Evolutionary conservation across 2,113 vertebrate genomes (phyloP).

Genomic region (Neodontobutis hainanensis): DNA sequence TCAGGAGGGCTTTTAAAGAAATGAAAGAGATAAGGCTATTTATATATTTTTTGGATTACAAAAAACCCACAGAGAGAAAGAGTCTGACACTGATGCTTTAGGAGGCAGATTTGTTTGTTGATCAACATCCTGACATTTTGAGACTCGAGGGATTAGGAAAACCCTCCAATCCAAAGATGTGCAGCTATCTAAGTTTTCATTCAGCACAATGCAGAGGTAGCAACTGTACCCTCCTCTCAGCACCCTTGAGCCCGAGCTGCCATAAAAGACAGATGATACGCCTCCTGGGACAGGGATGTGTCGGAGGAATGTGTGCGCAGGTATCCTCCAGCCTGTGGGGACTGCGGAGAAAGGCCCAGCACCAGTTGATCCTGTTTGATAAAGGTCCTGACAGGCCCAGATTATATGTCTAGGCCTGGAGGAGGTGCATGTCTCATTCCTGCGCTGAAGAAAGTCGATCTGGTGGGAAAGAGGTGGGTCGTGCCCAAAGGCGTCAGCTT

Average conservation of each 20-base stretch:
- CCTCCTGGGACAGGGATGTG: conserved; percentile 68
- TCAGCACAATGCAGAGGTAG: conserved; percentile 57
- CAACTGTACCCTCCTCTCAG: conserved; percentile 38
- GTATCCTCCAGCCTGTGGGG: conserved; percentile 67
- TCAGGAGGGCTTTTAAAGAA: background rate
- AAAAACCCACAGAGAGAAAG: background rate
- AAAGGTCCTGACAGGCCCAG: conserved; percentile 73
- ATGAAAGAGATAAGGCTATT: background rate
- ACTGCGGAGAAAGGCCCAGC: conserved; percentile 61
- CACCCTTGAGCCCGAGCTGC: conserved; percentile 35
- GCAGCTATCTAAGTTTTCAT: conserved; percentile 53
- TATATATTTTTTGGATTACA: background rate
- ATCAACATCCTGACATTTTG: conserved; percentile 39
- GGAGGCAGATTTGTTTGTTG: conserved; percentile 20
- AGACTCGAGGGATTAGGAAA: conserved; percentile 25
- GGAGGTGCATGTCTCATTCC: conserved; percentile 72
- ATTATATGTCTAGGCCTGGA: conserved; percentile 76
- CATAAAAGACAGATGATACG: conserved; percentile 72
- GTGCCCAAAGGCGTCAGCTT: conserved; percentile 64
- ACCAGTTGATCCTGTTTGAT: conserved; percentile 73
- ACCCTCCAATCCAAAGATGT: conserved; percentile 33
- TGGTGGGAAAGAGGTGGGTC: conserved; percentile 71
- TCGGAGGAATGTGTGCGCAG: conserved; percentile 68
- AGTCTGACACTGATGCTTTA: background rate
- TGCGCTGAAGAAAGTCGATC: conserved; percentile 76